These are phyloP conservation scores for Allolobophora icterica DNA, from an alignment of 2,888 invertebrate genomes.

Conservation along the genomic window DNA sequence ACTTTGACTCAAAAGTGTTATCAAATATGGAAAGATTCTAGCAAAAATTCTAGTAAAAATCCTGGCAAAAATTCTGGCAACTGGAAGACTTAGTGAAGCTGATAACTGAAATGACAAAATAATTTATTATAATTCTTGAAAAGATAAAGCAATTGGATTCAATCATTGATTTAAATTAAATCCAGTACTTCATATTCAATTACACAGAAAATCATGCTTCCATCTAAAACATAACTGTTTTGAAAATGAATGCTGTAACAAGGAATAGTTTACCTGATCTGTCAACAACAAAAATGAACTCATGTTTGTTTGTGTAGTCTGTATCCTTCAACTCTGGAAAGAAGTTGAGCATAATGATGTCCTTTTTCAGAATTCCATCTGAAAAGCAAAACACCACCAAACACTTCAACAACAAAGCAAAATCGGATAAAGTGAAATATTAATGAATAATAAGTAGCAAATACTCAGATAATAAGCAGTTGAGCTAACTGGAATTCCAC, in stretches of 20 bases:
- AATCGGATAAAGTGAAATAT: neutral
- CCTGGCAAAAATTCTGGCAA: too few relatives aligned
- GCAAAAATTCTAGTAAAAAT: too few relatives aligned
- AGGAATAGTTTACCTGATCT: constrained; percentile 42
- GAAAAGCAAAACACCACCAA: neutral
- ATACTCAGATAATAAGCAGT: too few relatives aligned
- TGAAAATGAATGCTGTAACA: neutral
- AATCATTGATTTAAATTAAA: neutral
- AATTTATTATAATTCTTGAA: neutral
- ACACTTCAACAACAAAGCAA: neutral
- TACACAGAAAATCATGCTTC: too few relatives aligned
- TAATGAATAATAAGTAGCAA: neutral
- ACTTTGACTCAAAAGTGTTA: too few relatives aligned
- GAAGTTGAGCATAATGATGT: too few relatives aligned
- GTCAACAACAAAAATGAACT: too few relatives aligned
- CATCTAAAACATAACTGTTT: too few relatives aligned
- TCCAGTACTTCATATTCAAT: neutral
- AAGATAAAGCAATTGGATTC: neutral
- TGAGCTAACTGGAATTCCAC: neutral
- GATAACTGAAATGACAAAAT: neutral
- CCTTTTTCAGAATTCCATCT: constrained; percentile 36
- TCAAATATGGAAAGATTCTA: neutral
- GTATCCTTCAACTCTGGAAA: too few relatives aligned
- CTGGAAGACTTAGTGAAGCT: neutral
- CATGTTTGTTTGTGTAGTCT: too few relatives aligned